Percentiles rank a stretch among this genome's conserved stretches.
These are phyloP conservation scores for Triplophysa dalaica DNA, from an alignment of 2,113 vertebrate genomes.

Conservation along the genomic window DNA sequence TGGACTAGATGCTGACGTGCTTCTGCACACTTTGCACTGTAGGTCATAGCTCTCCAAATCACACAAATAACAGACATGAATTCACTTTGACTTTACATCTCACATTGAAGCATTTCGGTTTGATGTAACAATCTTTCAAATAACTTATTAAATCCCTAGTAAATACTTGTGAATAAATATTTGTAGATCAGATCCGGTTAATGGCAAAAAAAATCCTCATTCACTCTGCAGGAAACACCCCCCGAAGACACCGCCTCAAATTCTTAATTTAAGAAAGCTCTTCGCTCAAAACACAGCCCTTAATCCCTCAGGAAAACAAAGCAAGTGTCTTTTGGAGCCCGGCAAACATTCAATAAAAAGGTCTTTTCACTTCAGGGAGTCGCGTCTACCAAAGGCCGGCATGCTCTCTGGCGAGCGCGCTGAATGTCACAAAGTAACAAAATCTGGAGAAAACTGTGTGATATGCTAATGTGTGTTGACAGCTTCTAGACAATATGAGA, in stretches of 20 bases:
- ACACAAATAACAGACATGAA: background rate
- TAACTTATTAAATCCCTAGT: too few species aligned
- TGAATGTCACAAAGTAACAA: conserved; percentile 9
- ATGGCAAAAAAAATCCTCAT: conserved; percentile 32
- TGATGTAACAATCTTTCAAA: too few species aligned
- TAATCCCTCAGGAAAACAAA: conserved; percentile 30
- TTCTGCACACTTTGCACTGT: background rate
- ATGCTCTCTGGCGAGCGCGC: background rate
- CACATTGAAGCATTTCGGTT: too few species aligned
- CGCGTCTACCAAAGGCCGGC: conserved; percentile 3
- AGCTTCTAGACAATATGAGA: background rate
- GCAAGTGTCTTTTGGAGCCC: conserved; percentile 18
- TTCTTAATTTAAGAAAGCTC: conserved; percentile 37
- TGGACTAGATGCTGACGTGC: background rate
- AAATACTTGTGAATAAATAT: too few species aligned
- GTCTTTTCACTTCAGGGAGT: conserved; percentile 30
- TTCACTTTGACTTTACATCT: too few species aligned
- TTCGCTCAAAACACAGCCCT: conserved; percentile 20
- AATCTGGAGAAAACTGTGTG: background rate
- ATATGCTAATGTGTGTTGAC: background rate
- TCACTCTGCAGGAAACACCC: conserved; percentile 22
- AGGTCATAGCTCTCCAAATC: background rate
- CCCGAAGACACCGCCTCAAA: conserved; percentile 24
- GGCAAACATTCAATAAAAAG: conserved; percentile 23
- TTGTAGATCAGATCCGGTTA: too few species aligned